phyloP scores from a whole-genome alignment of 2,113 vertebrate species.

The Fulmarus glacialis region DNA sequence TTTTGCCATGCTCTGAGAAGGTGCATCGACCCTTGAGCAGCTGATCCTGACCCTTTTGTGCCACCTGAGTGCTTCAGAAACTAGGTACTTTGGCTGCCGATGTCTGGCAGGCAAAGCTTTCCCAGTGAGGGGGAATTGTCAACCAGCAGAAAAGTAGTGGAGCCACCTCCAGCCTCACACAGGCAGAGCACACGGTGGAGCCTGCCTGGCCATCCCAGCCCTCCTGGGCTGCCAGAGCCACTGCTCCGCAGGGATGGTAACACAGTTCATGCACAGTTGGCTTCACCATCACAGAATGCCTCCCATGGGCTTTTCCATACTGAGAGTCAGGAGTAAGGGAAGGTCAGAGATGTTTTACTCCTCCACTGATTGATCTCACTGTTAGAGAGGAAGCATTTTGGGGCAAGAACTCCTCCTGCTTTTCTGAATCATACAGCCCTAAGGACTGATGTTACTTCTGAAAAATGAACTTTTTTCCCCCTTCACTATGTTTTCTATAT shows the following conservation, averaged over 20 bases:
- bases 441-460: background rate
- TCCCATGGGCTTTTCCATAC: background rate
- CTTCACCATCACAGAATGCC: background rate
- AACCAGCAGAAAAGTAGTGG: background rate
- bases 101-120: background rate
- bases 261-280: background rate
- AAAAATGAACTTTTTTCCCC: background rate
- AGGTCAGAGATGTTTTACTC: background rate
- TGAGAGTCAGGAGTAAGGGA: background rate
- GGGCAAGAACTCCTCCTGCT: background rate
- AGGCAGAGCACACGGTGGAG: background rate
- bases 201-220: background rate
- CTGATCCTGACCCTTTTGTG: background rate
- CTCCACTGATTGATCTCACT: background rate
- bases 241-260: fast-evolving
- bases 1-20: background rate
- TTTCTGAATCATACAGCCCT: background rate
- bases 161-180: background rate
- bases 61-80: background rate
- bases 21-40: background rate
- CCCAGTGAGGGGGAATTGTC: background rate
- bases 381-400: background rate
- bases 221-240: background rate
- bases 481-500: background rate
- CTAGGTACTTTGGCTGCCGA: background rate